Percentiles rank a stretch among this genome's conserved stretches.
phyloP scores from a whole-genome alignment of 2,113 vertebrate genomes.

The Lota lota region DNA sequence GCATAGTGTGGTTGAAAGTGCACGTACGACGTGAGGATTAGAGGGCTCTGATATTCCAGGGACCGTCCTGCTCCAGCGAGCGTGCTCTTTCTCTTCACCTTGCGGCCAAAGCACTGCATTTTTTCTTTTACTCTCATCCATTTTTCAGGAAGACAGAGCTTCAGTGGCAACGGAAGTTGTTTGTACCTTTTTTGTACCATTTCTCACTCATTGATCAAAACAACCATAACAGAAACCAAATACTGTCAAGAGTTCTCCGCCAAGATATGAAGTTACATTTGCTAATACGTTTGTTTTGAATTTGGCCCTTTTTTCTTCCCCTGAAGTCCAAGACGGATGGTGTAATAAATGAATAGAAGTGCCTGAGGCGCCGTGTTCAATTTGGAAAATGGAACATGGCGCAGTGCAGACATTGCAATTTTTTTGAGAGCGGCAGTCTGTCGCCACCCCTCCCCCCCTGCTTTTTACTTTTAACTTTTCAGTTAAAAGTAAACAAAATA shows the following conservation, averaged over 20 bases:
- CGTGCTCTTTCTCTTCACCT: no score
- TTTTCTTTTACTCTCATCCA: no score
- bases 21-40: no score
- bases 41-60: no score
- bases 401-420: neutral
- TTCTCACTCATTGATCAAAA: neutral
- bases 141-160: no score
- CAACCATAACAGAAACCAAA: neutral
- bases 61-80: no score
- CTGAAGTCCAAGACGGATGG: neutral
- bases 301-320: neutral
- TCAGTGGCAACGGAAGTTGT: no score
- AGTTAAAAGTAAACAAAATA: neutral
- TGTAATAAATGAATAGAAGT: neutral
- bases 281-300: neutral
- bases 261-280: neutral
- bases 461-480: neutral
- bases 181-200: no score
- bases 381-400: neutral
- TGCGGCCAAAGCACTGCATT: no score
- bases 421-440: neutral
- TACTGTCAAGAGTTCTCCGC: neutral
- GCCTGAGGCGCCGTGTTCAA: neutral
- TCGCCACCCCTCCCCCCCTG: neutral
- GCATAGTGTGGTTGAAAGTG: no score